Evolutionary conservation across 2,797 vertebrate genomes (phyloP).

Genomic region (Diceros bicornis): DNA sequence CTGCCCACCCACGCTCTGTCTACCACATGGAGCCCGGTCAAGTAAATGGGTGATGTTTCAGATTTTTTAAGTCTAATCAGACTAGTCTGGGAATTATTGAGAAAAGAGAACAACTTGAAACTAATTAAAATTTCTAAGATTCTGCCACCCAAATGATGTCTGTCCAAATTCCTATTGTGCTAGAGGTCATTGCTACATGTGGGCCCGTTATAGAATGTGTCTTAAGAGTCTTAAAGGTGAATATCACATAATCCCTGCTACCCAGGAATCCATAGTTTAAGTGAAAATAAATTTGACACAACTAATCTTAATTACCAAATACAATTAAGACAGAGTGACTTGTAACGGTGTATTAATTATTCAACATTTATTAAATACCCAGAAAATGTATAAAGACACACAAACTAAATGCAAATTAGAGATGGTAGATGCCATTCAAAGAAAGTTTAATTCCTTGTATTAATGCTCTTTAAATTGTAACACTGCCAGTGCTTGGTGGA

Average conservation of each 20-base stretch:
- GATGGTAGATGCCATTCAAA: not conserved
- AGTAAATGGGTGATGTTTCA: not conserved
- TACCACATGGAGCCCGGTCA: not conserved
- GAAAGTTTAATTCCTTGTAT: not conserved
- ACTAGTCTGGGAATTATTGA: not conserved
- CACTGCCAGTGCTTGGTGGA: not conserved
- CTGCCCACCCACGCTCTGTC: not conserved
- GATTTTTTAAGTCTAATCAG: not conserved
- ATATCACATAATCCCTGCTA: not conserved
- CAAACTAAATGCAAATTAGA: not conserved
- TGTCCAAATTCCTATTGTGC: not conserved
- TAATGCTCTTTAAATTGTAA: constrained; percentile 21
- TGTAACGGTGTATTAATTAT: not conserved
- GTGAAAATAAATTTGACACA: not conserved
- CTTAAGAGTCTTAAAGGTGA: not conserved
- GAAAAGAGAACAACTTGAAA: not conserved
- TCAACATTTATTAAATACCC: not conserved
- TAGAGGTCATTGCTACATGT: not conserved
- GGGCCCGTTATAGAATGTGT: not conserved
- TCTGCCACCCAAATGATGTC: not conserved
- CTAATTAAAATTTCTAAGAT: not conserved
- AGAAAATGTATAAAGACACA: not conserved
- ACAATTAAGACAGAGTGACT: not conserved
- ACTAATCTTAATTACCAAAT: constrained; percentile 1
- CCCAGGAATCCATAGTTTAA: not conserved